Percentiles rank a stretch among this genome's conserved stretches.
Conservation (phyloP, 2,797 vertebrate species). For the Dendrocincla tyrannina region DNA sequence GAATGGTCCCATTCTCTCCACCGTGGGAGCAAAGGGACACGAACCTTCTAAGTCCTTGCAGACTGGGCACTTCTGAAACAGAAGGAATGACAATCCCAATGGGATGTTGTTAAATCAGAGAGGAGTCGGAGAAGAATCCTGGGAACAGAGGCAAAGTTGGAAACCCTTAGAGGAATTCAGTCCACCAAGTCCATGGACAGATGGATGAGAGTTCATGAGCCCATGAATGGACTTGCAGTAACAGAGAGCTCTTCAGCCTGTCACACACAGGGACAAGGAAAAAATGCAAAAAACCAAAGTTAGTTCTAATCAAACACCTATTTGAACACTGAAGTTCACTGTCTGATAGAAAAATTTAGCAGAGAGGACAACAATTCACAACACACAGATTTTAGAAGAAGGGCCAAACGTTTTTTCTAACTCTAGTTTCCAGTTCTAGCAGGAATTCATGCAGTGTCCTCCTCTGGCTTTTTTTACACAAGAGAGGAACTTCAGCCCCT, state of each 20-base stretch:
- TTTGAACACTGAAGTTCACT: not conserved
- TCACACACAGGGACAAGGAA: not conserved
- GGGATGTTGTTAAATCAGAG: not conserved
- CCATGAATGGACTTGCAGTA: not conserved
- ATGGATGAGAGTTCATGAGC: not conserved
- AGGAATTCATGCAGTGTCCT: not conserved
- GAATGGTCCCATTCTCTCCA: not conserved
- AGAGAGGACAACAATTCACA: not conserved
- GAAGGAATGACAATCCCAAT: not conserved
- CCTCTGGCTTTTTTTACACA: not conserved
- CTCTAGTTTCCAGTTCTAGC: not conserved
- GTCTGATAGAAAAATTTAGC: not conserved
- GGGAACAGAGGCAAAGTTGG: not conserved
- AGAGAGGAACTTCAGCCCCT: not conserved
- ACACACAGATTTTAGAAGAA: not conserved
- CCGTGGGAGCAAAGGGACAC: not conserved
- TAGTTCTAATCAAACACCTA: not conserved
- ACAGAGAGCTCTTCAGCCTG: not conserved
- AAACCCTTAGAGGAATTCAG: not conserved
- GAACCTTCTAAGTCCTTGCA: not conserved
- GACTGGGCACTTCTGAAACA: not conserved
- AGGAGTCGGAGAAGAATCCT: not conserved
- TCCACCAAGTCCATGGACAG: rapidly evolving
- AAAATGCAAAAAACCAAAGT: not conserved
- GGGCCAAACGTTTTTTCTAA: not conserved